Evolutionary conservation across 2,113 vertebrate species (phyloP).

Genomic region (Myanophis thanlyinensis): DNA sequence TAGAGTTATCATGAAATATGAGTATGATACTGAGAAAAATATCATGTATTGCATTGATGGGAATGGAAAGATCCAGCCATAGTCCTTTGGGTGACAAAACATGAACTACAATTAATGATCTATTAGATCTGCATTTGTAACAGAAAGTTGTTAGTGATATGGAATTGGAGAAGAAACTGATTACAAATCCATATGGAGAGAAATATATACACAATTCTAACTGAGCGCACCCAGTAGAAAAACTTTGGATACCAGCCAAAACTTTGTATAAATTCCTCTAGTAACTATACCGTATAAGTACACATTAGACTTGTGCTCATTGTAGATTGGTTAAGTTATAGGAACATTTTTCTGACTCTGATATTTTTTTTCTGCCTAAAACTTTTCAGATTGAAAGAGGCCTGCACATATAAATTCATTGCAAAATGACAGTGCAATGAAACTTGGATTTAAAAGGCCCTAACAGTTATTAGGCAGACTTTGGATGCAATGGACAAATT

Average conservation of each 20-base stretch:
- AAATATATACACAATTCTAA: neutral
- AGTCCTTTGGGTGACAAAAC: neutral
- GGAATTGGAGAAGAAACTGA: neutral
- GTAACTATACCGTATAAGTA: neutral
- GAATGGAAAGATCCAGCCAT: neutral
- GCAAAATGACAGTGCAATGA: neutral
- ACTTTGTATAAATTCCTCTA: neutral
- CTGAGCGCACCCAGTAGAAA: neutral
- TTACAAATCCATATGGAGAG: neutral
- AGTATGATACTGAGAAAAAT: neutral
- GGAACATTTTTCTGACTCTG: neutral
- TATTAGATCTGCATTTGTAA: neutral
- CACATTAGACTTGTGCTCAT: neutral
- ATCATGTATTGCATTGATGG: neutral
- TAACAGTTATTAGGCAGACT: neutral
- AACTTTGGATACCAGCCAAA: neutral
- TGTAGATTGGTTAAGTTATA: neutral
- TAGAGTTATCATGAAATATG: neutral
- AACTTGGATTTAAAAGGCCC: neutral
- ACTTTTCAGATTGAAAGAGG: neutral
- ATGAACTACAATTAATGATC: neutral
- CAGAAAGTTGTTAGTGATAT: neutral
- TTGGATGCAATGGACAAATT: neutral
- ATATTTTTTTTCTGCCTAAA: neutral
- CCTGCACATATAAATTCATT: neutral